These are phyloP conservation scores for Epizoanthus illoricatus DNA, from an alignment of 92 coral and sea anemone species.

Conservation along the genomic window DNA sequence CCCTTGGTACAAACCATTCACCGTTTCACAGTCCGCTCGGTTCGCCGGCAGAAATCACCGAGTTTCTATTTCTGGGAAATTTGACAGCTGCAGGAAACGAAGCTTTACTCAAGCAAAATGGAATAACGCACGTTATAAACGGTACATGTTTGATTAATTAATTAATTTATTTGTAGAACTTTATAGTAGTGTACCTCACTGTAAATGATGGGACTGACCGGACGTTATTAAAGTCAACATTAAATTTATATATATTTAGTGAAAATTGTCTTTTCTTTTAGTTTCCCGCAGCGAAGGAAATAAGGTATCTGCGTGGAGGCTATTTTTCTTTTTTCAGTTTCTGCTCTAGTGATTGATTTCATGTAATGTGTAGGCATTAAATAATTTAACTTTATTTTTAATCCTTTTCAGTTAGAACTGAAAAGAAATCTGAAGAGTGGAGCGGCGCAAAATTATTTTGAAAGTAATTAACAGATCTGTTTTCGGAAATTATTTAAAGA, in stretches of 20 bases:
- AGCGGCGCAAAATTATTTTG: not conserved
- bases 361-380: no score
- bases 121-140: conserved; percentile 80
- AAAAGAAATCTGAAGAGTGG: not conserved
- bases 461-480: no score
- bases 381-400: no score
- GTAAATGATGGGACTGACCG: not conserved
- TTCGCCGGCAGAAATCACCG: conserved; percentile 73
- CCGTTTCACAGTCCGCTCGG: conserved; percentile 61
- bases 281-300: no score
- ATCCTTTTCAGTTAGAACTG: no score
- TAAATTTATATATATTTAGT: no score
- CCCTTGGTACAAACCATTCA: conserved; percentile 8
- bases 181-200: not conserved
- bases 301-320: no score
- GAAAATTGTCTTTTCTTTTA: no score
- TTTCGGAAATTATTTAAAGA: no score
- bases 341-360: no score
- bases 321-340: no score
- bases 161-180: not conserved
- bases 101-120: conserved; percentile 56
- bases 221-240: no score
- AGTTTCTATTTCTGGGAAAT: conserved; percentile 79
- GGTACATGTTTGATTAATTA: conserved; percentile 43
- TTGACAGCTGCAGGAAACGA: conserved; percentile 74